Evolutionary conservation across 2,888 invertebrate species (phyloP).

Genomic region (Cryptops parisi): DNA sequence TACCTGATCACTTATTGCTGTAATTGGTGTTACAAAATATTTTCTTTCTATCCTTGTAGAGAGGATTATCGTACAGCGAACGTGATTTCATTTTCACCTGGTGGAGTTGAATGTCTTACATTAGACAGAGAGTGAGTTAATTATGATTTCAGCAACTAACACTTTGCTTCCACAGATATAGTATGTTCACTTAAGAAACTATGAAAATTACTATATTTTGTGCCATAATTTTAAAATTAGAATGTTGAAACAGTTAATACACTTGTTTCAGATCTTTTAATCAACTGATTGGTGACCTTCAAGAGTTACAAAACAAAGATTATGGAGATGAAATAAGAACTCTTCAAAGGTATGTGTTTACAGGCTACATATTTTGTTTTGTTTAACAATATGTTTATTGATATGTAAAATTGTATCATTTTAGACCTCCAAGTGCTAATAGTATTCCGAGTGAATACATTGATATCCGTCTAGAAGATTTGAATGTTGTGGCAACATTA

Average conservation of each 20-base stretch:
- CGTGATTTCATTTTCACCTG: slow-evolving; percentile 60
- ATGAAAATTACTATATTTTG: too few species aligned
- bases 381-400: background rate
- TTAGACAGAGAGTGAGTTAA: slow-evolving; percentile 58
- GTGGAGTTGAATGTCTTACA: slow-evolving; percentile 71
- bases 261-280: slow-evolving; percentile 49
- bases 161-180: too few species aligned
- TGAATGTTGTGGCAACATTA: slow-evolving; percentile 67
- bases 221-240: too few species aligned
- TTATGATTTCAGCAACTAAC: too few species aligned
- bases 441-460: slow-evolving; percentile 33
- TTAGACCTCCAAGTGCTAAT: slow-evolving; percentile 5
- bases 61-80: slow-evolving; percentile 77
- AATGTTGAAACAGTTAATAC: too few species aligned
- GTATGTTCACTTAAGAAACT: too few species aligned
- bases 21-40: background rate
- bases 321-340: slow-evolving; percentile 48
- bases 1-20: too few species aligned
- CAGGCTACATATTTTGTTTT: background rate
- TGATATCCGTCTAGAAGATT: slow-evolving; percentile 55
- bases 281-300: slow-evolving; percentile 65
- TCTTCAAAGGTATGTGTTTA: slow-evolving; percentile 26
- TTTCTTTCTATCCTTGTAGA: slow-evolving; percentile 21
- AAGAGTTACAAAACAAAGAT: slow-evolving; percentile 55
- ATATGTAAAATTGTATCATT: background rate